Evolutionary conservation across 2,113 vertebrate genomes (phyloP).

Genomic region (Sinocyclocheilus rhinocerous): DNA sequence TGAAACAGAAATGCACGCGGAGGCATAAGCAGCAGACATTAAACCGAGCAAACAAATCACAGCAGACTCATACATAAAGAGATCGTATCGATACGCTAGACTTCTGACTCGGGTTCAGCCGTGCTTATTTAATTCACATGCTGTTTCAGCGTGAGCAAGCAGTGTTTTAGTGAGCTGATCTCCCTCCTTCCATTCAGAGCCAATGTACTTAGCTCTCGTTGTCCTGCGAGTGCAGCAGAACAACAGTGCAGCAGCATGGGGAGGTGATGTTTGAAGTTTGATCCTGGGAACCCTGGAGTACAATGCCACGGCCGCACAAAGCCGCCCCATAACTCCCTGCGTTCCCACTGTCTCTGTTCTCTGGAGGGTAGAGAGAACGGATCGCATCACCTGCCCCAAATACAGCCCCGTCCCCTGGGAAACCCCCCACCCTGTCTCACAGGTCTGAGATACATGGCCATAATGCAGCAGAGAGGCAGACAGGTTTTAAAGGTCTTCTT

Average conservation of each 20-base stretch:
- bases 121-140: background rate
- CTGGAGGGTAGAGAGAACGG: constrained; percentile 43
- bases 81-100: background rate
- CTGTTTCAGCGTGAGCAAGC: background rate
- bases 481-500: constrained; percentile 9
- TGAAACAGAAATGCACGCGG: background rate
- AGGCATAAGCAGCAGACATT: background rate
- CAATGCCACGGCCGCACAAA: constrained; percentile 54
- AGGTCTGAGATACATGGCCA: background rate
- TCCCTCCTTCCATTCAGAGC: constrained; percentile 21
- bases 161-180: constrained; percentile 4
- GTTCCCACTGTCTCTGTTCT: constrained; percentile 50
- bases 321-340: constrained; percentile 37
- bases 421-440: constrained; percentile 37
- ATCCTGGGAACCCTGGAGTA: constrained; percentile 60
- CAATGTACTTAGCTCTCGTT: constrained; percentile 32
- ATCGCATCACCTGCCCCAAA: constrained; percentile 53
- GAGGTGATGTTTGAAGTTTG: constrained; percentile 59
- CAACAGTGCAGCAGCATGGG: background rate
- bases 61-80: background rate
- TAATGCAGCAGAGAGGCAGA: constrained; percentile 20
- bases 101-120: background rate
- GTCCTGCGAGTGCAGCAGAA: background rate
- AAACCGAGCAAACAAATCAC: background rate
- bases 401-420: constrained; percentile 34